Evolutionary conservation across 2,888 invertebrate species (phyloP), one percentile per base, ranked within the genome.

Genomic region (Megaustenia siamemsis): DNA sequence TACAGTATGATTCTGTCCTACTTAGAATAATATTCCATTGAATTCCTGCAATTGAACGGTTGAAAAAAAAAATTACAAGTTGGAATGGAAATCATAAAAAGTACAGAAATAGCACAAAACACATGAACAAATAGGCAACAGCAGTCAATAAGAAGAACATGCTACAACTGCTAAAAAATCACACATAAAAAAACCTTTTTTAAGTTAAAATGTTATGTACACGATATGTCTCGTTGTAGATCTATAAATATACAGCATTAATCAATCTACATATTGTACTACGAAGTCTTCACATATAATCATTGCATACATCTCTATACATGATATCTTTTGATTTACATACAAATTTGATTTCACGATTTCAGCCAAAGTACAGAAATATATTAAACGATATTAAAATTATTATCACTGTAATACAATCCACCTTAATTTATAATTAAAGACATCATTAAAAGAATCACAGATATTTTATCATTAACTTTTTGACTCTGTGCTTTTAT

Each of bases 181-280:
- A 71, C 71, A 71, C n/a, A n/a, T n/a, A n/a, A n/a, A 43, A n/a
- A 43, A 45, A 43, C 40, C 71, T 43, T 43, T n/a, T n/a, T 71
- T 71, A 71, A 71, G 71, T 71, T 71, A 71, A 60, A 53, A 68
- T 28, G 45, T 3, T 81, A 81, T 69, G 28, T 69, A 81, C 81
- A 81, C 40, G 53, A 81, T 81, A 81, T 81, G 81, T 68, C 81
- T 81, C 81, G 81, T 81, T 81, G 81, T 81, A 35, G 68, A 56
- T 49, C 69, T 49, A 79, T 45, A 32, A 43, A 43, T 8, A 43
- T 63, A 40, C 35, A 79, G 18, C 18, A 79, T 66, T 21, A 32
- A 73, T 43, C 35, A 38, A 28, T 63, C 38, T 63, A 60, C 53
- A n/a, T 60, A 40, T 71, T 32, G 21, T 18, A 18, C 75, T 75